phyloP scores from a whole-genome alignment of 2,888 invertebrate species.

The Branchipolynoe longqiensis region DNA sequence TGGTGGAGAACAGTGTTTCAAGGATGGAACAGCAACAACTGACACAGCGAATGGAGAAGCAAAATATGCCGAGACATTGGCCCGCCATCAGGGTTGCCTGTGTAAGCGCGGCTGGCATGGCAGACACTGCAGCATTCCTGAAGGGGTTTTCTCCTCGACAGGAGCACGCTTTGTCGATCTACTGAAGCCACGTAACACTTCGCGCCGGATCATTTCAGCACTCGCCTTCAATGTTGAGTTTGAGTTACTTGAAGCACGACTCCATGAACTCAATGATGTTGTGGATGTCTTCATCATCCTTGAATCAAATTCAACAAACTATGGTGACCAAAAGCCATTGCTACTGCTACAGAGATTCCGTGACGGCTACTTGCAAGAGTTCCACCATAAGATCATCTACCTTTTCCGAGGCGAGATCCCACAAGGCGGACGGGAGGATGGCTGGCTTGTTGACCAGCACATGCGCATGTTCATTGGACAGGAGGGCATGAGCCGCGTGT shows the following conservation, averaged over 20 bases:
- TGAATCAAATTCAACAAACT: constrained; percentile 78
- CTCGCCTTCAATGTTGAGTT: constrained; percentile 66
- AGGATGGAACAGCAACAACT: neutral
- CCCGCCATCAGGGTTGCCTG: constrained; percentile 32
- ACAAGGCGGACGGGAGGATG: constrained; percentile 70
- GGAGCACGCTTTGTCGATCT: constrained; percentile 60
- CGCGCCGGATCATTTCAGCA: constrained; percentile 65
- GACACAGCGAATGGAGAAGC: neutral
- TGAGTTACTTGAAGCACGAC: constrained; percentile 82
- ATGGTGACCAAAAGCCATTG: constrained; percentile 75
- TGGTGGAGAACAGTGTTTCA: neutral
- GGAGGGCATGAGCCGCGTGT: constrained; percentile 63
- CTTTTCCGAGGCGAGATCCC: constrained; percentile 74
- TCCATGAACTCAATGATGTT: constrained; percentile 85
- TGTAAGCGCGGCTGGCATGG: constrained; percentile 65
- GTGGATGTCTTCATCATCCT: constrained; percentile 87
- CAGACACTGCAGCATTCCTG: constrained; percentile 64
- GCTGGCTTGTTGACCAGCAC: constrained; percentile 74
- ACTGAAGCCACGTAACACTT: constrained; percentile 40
- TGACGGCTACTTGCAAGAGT: constrained; percentile 83
- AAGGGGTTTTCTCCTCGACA: constrained; percentile 54
- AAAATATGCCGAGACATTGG: too few species aligned
- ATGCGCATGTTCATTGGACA: constrained; percentile 62
- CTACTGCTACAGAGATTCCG: constrained; percentile 83
- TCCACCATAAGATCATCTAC: constrained; percentile 84